Evolutionary conservation across 2,113 vertebrate species (phyloP), one percentile per base, ranked within the genome.

Genomic region (Drymodes brunneopygia): DNA sequence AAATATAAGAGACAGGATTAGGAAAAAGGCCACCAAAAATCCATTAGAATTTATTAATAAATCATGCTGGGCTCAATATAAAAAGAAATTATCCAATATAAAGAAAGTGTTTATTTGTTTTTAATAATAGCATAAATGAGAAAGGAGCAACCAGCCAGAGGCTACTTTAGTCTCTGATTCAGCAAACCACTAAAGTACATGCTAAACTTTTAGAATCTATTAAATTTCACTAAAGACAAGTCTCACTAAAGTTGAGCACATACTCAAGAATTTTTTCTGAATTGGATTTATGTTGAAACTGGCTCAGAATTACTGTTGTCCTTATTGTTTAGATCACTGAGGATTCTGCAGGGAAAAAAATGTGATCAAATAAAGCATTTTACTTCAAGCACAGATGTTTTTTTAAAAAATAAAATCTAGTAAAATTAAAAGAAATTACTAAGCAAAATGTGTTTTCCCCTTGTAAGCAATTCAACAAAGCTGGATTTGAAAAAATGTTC

Each of bases 271-370:
- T 77, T 91, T 90, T 90, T 95, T 85, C 93, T 91, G 71, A 94
- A n/a, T 44, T 88, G 24, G 29, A 38, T 82, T 95, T 90, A 40
- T 96, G 85, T 90, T 95, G 81, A 93, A 91, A 94, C 83, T 94
- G 94, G 93, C 94, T 95, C 85, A 77, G 74, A 93, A 86, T 54
- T 82, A 54, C 35, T 56, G 21, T 88, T 92, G 82, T 95, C 88
- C 67, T 92, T 83, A 83, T 73, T 94, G 54, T 93, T 93, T 92
- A 51, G 67, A 86, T 95, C 82, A 88, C 72, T 51, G 60, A 81
- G 19, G 47, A 78, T 93, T 94, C 67, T 94, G 47, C 38, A 51
- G 35, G 36, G n/a, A 1, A 5, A 62, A 60, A 85, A 73, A 61
- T 5, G 12, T 21, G n/a, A 61, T 40, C 15, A 74, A 86, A 58